These are phyloP conservation scores for Xestoiulus laeticollis DNA, from an alignment of 2,888 invertebrate genomes.

Conservation along the genomic window DNA sequence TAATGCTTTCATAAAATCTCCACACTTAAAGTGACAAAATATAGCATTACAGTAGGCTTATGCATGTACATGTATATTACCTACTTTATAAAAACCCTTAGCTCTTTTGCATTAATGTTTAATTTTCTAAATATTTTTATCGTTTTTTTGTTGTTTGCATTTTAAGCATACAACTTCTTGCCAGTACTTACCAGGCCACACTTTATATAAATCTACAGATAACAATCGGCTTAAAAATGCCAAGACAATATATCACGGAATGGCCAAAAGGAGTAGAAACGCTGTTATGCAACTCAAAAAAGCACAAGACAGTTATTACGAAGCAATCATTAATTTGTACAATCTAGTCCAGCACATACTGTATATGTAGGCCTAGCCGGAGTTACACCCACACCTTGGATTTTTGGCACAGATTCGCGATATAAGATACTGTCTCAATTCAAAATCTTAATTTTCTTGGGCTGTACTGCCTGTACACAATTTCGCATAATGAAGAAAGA, in stretches of 20 bases:
- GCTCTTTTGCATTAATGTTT: too few species aligned
- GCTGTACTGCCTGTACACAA: background rate
- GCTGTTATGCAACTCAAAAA: background rate
- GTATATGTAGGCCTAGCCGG: background rate
- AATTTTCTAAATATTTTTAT: too few species aligned
- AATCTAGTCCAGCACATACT: background rate
- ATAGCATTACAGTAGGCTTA: too few species aligned
- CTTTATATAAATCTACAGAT: background rate
- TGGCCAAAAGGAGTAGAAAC: conserved; percentile 9
- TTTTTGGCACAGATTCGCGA: background rate
- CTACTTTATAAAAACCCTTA: too few species aligned
- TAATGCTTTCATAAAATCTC: too few species aligned
- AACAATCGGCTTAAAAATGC: background rate
- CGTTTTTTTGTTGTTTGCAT: too few species aligned
- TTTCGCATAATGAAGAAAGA: background rate
- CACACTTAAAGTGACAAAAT: too few species aligned
- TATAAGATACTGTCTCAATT: background rate
- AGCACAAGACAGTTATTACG: background rate
- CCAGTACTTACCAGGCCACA: too few species aligned
- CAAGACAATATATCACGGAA: conserved; percentile 3
- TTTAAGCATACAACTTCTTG: too few species aligned
- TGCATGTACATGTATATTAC: too few species aligned
- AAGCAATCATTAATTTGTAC: background rate
- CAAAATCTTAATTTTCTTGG: conserved; percentile 24
- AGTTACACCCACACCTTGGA: conserved; percentile 2